These are phyloP conservation scores for Brachirus orientalis DNA, from an alignment of 2,113 vertebrate species.

Conservation along the genomic window DNA sequence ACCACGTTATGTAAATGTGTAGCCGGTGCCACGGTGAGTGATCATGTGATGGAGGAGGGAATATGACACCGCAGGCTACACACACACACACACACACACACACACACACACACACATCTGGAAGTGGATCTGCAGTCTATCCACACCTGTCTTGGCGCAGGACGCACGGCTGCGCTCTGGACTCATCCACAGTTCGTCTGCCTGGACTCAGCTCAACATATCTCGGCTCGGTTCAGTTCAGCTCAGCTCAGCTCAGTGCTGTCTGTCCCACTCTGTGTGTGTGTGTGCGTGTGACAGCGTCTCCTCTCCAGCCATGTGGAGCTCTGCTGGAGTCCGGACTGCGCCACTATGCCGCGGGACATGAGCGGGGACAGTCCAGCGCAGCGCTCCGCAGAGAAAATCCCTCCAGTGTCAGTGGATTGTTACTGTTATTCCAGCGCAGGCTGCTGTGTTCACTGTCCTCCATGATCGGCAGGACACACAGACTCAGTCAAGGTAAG, in stretches of 20 bases:
- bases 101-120: conserved; percentile 24
- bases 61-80: conserved; percentile 40
- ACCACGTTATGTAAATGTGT: not conserved
- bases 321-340: conserved; percentile 1
- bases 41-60: conserved; percentile 50
- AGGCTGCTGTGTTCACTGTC: conserved; percentile 16
- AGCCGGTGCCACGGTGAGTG: not conserved
- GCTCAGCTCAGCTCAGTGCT: conserved; percentile 12
- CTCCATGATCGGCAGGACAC: conserved; percentile 69
- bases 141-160: conserved; percentile 39
- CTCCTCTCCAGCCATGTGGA: conserved; percentile 18
- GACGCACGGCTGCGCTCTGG: conserved; percentile 8
- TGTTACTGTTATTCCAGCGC: conserved; percentile 4
- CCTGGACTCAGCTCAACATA: not conserved
- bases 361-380: conserved; percentile 20
- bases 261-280: not conserved
- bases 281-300: not conserved
- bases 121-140: conserved; percentile 22
- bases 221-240: not conserved
- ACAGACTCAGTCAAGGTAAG: conserved; percentile 59
- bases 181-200: not conserved
- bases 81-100: conserved; percentile 11
- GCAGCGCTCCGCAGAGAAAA: conserved; percentile 22
- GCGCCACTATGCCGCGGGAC: conserved; percentile 44
- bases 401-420: conserved; percentile 38